Percentiles rank a stretch among this genome's conserved stretches.
phyloP scores from a whole-genome alignment of 2,797 vertebrate species.

The Anguilla anguilla region DNA sequence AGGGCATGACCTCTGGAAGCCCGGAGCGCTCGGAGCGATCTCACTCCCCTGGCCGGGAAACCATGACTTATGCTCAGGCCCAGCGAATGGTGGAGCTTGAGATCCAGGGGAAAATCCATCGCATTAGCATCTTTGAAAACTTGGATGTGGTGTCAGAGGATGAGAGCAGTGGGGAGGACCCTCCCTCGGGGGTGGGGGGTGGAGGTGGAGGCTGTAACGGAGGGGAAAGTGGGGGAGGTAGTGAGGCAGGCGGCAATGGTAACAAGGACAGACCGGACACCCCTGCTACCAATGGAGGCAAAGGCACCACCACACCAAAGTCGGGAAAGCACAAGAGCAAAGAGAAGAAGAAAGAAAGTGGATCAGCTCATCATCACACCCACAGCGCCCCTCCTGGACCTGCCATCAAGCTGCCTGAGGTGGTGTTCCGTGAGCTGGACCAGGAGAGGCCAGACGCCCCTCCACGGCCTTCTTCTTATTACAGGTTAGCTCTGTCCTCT shows the following conservation, averaged over 20 bases:
- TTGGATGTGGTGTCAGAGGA: constrained; percentile 96
- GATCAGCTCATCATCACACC: constrained; percentile 83
- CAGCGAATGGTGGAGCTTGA: constrained; percentile 98
- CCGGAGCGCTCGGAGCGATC: constrained; percentile 89
- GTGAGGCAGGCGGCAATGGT: constrained; percentile 62
- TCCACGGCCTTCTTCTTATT: constrained; percentile 88
- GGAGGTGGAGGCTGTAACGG: constrained; percentile 70
- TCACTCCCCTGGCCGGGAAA: constrained; percentile 89
- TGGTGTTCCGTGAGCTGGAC: constrained; percentile 93
- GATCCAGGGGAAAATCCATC: constrained; percentile 91
- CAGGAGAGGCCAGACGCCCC: constrained; percentile 93
- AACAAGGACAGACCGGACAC: constrained; percentile 88
- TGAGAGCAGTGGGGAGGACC: constrained; percentile 76
- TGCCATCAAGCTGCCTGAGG: constrained; percentile 93
- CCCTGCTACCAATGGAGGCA: constrained; percentile 74
- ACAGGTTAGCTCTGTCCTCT: constrained; percentile 79
- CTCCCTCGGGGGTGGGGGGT: constrained; percentile 55
- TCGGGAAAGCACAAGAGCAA: constrained; percentile 97
- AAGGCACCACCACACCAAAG: constrained; percentile 81
- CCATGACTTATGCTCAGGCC: constrained; percentile 98
- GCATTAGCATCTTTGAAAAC: constrained; percentile 97
- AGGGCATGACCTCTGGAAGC: constrained; percentile 80
- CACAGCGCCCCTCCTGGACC: constrained; percentile 84
- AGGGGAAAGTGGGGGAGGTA: constrained; percentile 66
- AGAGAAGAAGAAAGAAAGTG: constrained; percentile 94